phyloP scores from a whole-genome alignment of 2,888 invertebrate genomes.

The Nysson spinosus region DNA sequence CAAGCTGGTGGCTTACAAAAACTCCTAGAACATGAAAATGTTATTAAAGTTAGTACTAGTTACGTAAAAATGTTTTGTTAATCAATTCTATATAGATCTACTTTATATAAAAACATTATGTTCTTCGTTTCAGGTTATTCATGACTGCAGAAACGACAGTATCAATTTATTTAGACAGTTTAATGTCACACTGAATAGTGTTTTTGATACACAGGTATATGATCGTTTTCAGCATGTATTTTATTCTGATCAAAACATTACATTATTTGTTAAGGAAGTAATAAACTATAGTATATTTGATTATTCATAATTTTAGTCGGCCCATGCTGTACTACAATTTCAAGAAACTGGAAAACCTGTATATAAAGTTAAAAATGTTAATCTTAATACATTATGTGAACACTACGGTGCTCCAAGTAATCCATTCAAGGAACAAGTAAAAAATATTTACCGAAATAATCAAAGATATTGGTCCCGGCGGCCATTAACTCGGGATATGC shows the following conservation, averaged over 20 bases:
- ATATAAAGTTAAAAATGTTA: constrained; percentile 95
- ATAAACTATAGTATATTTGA: constrained; percentile 15
- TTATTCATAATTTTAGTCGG: constrained; percentile 80
- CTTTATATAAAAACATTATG: not conserved
- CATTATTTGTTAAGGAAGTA: no score
- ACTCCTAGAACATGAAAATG: constrained; percentile 87
- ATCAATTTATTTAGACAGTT: constrained; percentile 92
- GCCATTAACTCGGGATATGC: constrained; percentile 93
- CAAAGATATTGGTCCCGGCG: constrained; percentile 93
- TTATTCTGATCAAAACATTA: no score
- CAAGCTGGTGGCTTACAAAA: constrained; percentile 87
- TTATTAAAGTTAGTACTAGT: constrained; percentile 83
- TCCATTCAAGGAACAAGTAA: constrained; percentile 93
- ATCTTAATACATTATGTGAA: constrained; percentile 94
- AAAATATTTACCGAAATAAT: constrained; percentile 90
- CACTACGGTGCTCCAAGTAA: constrained; percentile 92
- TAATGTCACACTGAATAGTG: constrained; percentile 88
- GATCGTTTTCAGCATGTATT: no score
- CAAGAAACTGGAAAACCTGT: constrained; percentile 94
- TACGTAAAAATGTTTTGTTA: not conserved
- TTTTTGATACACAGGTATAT: constrained; percentile 95
- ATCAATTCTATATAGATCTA: not conserved
- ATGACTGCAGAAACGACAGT: constrained; percentile 95
- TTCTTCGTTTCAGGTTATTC: constrained; percentile 83
- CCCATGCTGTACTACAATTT: constrained; percentile 93